phyloP scores from a whole-genome alignment of 2,888 invertebrate genomes.

The Thereva nobilitata region DNA sequence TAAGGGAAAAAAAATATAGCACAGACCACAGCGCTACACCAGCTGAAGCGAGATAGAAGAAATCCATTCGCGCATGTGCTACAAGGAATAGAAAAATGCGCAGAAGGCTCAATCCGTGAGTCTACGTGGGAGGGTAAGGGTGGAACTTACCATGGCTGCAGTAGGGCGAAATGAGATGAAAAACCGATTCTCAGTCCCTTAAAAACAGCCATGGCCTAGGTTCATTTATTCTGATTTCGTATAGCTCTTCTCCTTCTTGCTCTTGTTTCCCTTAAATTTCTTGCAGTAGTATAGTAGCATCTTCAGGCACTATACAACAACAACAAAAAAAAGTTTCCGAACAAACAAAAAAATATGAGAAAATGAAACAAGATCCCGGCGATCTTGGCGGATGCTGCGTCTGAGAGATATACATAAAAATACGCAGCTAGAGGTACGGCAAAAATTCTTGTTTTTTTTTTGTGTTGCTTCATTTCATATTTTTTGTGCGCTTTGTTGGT shows the following conservation, averaged over 20 bases:
- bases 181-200: not conserved
- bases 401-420: slow-evolving; percentile 24
- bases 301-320: slow-evolving; percentile 22
- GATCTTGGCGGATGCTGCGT: slow-evolving; percentile 30
- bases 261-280: slow-evolving; percentile 16
- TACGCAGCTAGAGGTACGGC: slow-evolving; percentile 19
- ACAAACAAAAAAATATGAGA: slow-evolving; percentile 15
- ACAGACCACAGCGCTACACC: slow-evolving; percentile 12
- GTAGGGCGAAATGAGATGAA: slow-evolving; percentile 8
- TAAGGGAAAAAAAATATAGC: slow-evolving; percentile 20
- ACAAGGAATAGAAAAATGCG: slow-evolving; percentile 2
- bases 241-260: slow-evolving; percentile 15
- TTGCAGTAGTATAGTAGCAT: slow-evolving; percentile 1
- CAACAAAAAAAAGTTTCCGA: not conserved
- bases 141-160: not conserved
- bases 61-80: slow-evolving; percentile 15
- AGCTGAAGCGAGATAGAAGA: slow-evolving; percentile 26
- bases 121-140: slow-evolving; percentile 31
- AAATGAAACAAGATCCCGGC: slow-evolving; percentile 32
- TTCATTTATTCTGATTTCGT: slow-evolving; percentile 32
- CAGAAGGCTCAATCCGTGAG: slow-evolving; percentile 10
- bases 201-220: slow-evolving; percentile 31
- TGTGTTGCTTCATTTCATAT: too few relatives aligned
- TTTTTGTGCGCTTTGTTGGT: too few relatives aligned
- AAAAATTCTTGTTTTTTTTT: slow-evolving; percentile 16